These are phyloP conservation scores for Heliopora coerulea DNA, from an alignment of 92 coral and sea anemone species.

Conservation along the genomic window DNA sequence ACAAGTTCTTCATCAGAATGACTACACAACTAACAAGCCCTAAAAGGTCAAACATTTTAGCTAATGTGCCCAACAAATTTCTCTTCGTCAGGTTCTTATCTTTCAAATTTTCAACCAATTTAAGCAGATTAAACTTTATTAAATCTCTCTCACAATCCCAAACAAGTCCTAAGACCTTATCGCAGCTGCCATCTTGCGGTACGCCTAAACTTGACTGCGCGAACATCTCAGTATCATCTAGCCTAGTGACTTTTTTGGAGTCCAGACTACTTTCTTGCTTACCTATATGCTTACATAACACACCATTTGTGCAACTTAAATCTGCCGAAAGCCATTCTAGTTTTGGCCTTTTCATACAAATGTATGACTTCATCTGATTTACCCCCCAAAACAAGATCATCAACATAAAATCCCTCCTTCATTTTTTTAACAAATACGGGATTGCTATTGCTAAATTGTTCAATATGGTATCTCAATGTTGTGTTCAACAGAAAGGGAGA, in stretches of 20 bases:
- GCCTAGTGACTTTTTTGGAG: background rate
- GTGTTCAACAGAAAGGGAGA: no score
- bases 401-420: conserved; percentile 55
- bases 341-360: conserved; percentile 38
- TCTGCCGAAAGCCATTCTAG: no score
- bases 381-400: conserved; percentile 59
- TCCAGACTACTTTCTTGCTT: background rate
- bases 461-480: conserved; percentile 42
- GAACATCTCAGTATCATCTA: conserved; percentile 18
- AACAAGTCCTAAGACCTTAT: conserved; percentile 31
- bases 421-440: conserved; percentile 46
- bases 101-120: conserved; percentile 11
- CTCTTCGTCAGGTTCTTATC: conserved; percentile 30
- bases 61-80: conserved; percentile 24
- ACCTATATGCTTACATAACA: conserved; percentile 28
- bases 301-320: no score
- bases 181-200: no score
- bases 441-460: conserved; percentile 4
- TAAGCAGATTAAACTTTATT: conserved; percentile 9
- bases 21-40: conserved; percentile 53
- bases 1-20: conserved; percentile 44
- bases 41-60: conserved; percentile 42
- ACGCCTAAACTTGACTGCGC: no score
- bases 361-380: background rate
- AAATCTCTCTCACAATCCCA: conserved; percentile 35